Evolutionary conservation across 2,797 vertebrate species (phyloP), one percentile per base, ranked within the genome.

Genomic region (Pantherophis vulpinus): DNA sequence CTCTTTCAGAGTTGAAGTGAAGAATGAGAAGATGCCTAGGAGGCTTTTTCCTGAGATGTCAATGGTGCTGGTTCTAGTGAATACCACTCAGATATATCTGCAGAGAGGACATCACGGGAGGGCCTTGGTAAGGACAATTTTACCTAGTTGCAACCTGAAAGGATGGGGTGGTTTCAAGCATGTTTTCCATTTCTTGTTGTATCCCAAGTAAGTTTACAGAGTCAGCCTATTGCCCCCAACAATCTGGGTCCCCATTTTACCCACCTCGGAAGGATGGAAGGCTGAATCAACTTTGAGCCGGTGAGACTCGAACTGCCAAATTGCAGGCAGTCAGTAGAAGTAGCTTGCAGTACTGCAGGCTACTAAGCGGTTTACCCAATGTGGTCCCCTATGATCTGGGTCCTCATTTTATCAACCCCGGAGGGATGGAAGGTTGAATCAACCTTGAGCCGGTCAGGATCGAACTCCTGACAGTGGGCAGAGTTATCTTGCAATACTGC

Each of bases 1-100:
- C 1, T 93, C 93, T 29, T 97, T 96, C 93, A 93, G 86, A 20
- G 93, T 96, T 51, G 96, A 95, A 11, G 93, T 92, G 90, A 96
- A 94, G 90, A 97, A 93, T 27, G 51, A 94, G 42, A 94, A 92
- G n/a, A 27, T 86, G 42, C 70, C 74, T 3, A 91, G 5, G 6
- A 14, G 1, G 8, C 20, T 25, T 4, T 54, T 27, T 0, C 55
- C 83, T 0, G 90, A 74, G 0, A 88, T 83, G 25, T 91, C 91
- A 59, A 7, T 92, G 92, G 89, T 95, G 6, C 92, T 94, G 74
- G 14, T 97, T 9, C 47, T 92, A n/a, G 92, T 89, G 37, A 93
- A 96, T 37, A 59, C 91, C 7, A 92, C 61, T 55, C 94, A 95
- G n/a, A 86, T 96, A 32, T 91, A 42, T 58, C 79, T 97, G 18